phyloP scores from a whole-genome alignment of 2,888 invertebrate genomes.

The Isoperla grammatica region DNA sequence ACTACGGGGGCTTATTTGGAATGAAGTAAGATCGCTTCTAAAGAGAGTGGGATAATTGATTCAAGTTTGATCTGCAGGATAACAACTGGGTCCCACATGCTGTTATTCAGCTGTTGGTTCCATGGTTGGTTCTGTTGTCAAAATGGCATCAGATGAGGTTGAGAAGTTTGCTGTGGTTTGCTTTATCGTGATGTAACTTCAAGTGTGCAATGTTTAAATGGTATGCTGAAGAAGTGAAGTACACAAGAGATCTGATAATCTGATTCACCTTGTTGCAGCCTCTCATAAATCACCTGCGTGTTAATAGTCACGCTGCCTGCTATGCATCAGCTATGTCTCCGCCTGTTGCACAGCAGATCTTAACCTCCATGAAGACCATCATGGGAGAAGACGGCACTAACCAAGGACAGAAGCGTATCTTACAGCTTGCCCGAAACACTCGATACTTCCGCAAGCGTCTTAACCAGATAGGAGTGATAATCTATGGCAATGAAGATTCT shows the following conservation, averaged over 20 bases:
- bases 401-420: slow-evolving; percentile 59
- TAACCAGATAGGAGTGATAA: slow-evolving; percentile 84
- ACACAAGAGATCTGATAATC: background rate
- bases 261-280: slow-evolving; percentile 45
- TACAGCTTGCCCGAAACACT: slow-evolving; percentile 72
- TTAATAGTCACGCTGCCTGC: slow-evolving; percentile 74
- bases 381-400: slow-evolving; percentile 76
- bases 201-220: too few relatives aligned
- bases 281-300: slow-evolving; percentile 69
- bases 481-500: slow-evolving; percentile 88
- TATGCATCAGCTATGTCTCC: slow-evolving; percentile 89
- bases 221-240: too few relatives aligned
- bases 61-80: too few relatives aligned
- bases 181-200: too few relatives aligned
- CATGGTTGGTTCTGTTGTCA: too few relatives aligned
- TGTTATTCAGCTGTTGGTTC: too few relatives aligned
- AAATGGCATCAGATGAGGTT: too few relatives aligned
- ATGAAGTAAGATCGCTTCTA: too few relatives aligned
- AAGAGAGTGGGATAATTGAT: too few relatives aligned
- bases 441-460: slow-evolving; percentile 72
- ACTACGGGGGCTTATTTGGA: too few relatives aligned
- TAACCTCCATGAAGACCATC: slow-evolving; percentile 80
- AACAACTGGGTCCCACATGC: too few relatives aligned
- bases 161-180: too few relatives aligned
- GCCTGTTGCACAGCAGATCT: slow-evolving; percentile 84